Evolutionary conservation across 2,888 invertebrate genomes (phyloP), one percentile per base, ranked within the genome.

Genomic region (Drosophila niveifrons): DNA sequence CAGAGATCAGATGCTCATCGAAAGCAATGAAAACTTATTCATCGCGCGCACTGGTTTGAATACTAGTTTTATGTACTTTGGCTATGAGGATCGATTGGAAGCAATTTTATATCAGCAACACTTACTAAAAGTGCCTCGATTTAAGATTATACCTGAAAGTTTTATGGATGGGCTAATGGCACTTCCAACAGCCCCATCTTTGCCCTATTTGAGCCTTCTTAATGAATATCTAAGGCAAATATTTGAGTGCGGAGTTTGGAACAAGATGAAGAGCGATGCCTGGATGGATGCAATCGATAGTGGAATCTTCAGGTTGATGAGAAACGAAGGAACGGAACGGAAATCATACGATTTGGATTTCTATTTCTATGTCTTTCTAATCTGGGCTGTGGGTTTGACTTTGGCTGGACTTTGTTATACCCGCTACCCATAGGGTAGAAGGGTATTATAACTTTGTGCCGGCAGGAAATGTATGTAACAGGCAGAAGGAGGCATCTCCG

Each of bases 51-150:
- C 53, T 2, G n/a, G 39, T 1, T 53, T 89, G 0, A 82, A 78
- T 43, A 70, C 63, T 1, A 58, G 66, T 0, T 77, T 62, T 44
- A 68, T 77, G 34, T 69, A 68, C 34, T 9, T 36, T 0, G 63
- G 39, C 13, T 64, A 62, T 0, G 61, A 61, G 0, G 89, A 89
- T 59, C 72, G 85, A 3, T 7, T 78, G 2, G 56, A 67, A 0
- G 78, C 73, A 1, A 50, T 71, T 3, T 28, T 85, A 0, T 71
- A 74, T 53, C 88, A 88, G 29, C 89, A 89, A 17, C 62, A 64
- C 0, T 75, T 72, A 46, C 51, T 90, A 0, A 64, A 64, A 7
- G 68, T 75, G 3, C 89, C 89, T 0, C 56, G 55, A 2, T 78
- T 88, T 7, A 78, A 72, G 17, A 4, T n/a, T 1, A 50, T 82